Conservation (phyloP, 92 coral and sea anemone species). For the Palythoa heliodiscus region DNA sequence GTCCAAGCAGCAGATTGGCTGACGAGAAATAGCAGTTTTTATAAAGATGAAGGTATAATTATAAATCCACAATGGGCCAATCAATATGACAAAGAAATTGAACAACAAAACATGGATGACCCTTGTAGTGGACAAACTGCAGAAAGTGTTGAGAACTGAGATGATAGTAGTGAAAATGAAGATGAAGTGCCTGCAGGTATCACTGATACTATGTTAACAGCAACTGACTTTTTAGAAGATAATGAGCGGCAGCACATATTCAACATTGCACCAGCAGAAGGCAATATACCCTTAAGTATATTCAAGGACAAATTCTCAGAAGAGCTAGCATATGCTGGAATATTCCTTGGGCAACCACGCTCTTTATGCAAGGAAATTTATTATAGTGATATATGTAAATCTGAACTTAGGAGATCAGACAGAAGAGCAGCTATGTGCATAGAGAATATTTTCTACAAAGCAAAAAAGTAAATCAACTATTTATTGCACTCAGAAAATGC, state of each 20-base stretch:
- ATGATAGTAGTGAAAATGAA: slow-evolving; percentile 58
- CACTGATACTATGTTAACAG: slow-evolving; percentile 36
- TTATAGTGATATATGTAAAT: slow-evolving; percentile 65
- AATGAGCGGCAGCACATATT: slow-evolving; percentile 56
- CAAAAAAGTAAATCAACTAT: slow-evolving; percentile 41
- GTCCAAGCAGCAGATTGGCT: slow-evolving; percentile 69
- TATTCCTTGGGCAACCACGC: slow-evolving; percentile 64
- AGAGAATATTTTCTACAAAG: slow-evolving; percentile 61
- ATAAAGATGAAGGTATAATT: slow-evolving; percentile 47
- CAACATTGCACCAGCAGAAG: slow-evolving; percentile 68
- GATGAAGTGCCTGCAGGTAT: slow-evolving; percentile 63
- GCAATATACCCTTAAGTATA: slow-evolving; percentile 51
- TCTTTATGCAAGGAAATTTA: slow-evolving; percentile 50
- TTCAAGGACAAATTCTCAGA: slow-evolving; percentile 40
- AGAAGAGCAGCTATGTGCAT: background rate
- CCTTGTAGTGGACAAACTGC: slow-evolving; percentile 32
- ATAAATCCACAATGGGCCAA: slow-evolving; percentile 54
- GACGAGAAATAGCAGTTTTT: slow-evolving; percentile 55
- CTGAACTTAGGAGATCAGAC: slow-evolving; percentile 43
- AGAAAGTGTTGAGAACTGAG: slow-evolving; percentile 38
- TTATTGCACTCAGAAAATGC: slow-evolving; percentile 57
- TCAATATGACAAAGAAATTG: slow-evolving; percentile 43
- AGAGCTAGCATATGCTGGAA: slow-evolving; percentile 67
- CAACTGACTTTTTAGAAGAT: slow-evolving; percentile 67
- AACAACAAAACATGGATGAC: slow-evolving; percentile 37